Evolutionary conservation across 2,888 invertebrate genomes (phyloP), one percentile per base, ranked within the genome.

Genomic region (Leptogaster cylindrica): DNA sequence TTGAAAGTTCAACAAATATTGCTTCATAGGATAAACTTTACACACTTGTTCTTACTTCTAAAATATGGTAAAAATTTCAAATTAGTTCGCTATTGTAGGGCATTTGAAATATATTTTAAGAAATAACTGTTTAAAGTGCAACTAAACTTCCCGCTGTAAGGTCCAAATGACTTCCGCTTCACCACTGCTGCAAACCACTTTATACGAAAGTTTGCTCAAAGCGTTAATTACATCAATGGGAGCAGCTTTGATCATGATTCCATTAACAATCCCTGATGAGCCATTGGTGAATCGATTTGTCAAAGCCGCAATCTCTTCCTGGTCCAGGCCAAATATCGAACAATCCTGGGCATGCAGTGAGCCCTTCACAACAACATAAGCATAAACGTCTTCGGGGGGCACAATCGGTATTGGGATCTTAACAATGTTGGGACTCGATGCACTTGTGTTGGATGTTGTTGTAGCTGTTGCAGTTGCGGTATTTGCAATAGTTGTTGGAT

Each of bases 101-200:
- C 7, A 31, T 51, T 1, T 51, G 28, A 3, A 50, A 10, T 6
- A 28, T 51, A 8, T 25, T 14, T 51, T 33, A 33, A 1, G 33
- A 33, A 46, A 6, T 46, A 31, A 8, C 10, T 31, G 31, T 46
- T 39, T n/a, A 14, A 55, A 36, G 55, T 33, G 10, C 31, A 31
- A 23, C 51, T 50, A 51, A 74, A 88, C 78, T 79, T 92, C 91
- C 75, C 92, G 86, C 77, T 90, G 89, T 82, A 93, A 83, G 48
- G 92, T 93, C 92, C 92, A 93, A 73, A 90, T 87, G 74, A 90
- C 87, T 82, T 92, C 92, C 18, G 89, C 83, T 77, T 92, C 92
- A 12, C 92, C 92, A 71, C 91, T 90, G 78, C 88, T 89, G 75
- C 88, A 86, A 70, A 91, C 82, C 48, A 93, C 88, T 77, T 87